Base-by-base conservation (phyloP, 2,888 invertebrate species). In the Nomada flava region DNA sequence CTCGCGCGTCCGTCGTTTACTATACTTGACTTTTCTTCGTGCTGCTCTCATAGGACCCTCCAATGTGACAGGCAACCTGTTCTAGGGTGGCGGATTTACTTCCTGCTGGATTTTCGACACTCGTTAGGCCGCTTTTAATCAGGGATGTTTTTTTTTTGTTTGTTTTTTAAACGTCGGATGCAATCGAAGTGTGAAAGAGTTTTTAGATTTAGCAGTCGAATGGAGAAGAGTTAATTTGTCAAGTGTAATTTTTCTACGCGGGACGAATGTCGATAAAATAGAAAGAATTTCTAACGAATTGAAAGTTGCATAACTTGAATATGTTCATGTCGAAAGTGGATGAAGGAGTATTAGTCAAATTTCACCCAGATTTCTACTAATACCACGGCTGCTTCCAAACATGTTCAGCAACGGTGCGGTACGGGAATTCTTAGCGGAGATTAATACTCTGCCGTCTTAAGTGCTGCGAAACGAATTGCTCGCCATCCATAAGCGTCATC, bases 401-500 rank as follows among this genome's bases (percentile, higher is more conserved):
- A 18, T 13, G 57, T 18, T 62, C 50, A n/a, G 57, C 69, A 52
- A n/a, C 44, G 52, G 26, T 7, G 29, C 23, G 44, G 53, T 53
- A 63, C 64, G 59, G 9, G 52, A 67, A 75, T 71, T 47, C 65
- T 82, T 47, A 44, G 60, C 62, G 52, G 36, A 77, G 86, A 86
- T 83, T 86, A 80, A 85, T 85, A 80, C 68, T 42, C 50, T 2
- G 26, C 55, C 60, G 47, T 26, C 77, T 77, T 69, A 73, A 74
- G 52, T 62, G 63, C 68, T 26, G 64, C 57, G 62, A 77, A 85
- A 82, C 71, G 70, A 62, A 86, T 83, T 55, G 77, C 83, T 44
- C 5, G 59, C 65, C 52, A 86, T 85, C 74, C 53, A 44, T 82
- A 82, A 80, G 59, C 67, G 75, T 82, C 80, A 75, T 50, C 63